Percentiles rank a stretch among this genome's conserved stretches.
Evolutionary conservation across 2,888 invertebrate genomes (phyloP).

Genomic region (Lepidochrysops patricia): DNA sequence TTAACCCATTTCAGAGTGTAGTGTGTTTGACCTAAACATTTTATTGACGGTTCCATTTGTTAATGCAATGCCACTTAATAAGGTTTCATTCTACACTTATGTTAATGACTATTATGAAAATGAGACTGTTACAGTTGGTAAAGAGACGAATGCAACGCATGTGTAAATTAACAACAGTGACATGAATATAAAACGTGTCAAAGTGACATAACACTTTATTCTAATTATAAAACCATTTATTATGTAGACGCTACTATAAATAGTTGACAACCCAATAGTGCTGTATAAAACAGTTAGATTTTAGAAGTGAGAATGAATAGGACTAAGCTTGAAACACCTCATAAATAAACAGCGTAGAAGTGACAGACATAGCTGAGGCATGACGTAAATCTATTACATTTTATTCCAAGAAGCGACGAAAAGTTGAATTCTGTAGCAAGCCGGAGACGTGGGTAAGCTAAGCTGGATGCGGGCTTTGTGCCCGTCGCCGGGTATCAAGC

Average conservation of each 20-base stretch:
- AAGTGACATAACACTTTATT: not conserved
- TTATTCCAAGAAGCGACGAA: slow-evolving; percentile 50
- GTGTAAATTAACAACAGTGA: not conserved
- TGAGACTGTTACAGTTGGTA: not conserved
- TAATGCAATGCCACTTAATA: too few species aligned
- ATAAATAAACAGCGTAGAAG: not conserved
- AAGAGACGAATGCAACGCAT: not conserved
- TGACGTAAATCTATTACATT: slow-evolving; percentile 44
- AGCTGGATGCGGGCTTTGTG: slow-evolving; percentile 46
- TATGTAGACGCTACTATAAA: not conserved
- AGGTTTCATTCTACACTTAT: not conserved
- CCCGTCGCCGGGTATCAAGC: slow-evolving; percentile 35
- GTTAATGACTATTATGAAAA: not conserved
- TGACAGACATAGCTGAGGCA: not conserved
- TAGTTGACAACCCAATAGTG: not conserved
- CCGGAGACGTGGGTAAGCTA: slow-evolving; percentile 46
- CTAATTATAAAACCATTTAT: not conserved
- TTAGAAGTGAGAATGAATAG: not conserved
- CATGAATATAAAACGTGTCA: not conserved
- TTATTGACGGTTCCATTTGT: too few species aligned
- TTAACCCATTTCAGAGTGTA: not conserved
- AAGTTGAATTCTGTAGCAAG: slow-evolving; percentile 57
- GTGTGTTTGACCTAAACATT: not conserved
- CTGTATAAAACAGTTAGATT: not conserved
- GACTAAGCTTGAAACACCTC: not conserved